Percentiles rank a stretch among this genome's conserved stretches.
Evolutionary conservation across 2,113 vertebrate species (phyloP).

Genomic region (Tachysurus fulvidraco): DNA sequence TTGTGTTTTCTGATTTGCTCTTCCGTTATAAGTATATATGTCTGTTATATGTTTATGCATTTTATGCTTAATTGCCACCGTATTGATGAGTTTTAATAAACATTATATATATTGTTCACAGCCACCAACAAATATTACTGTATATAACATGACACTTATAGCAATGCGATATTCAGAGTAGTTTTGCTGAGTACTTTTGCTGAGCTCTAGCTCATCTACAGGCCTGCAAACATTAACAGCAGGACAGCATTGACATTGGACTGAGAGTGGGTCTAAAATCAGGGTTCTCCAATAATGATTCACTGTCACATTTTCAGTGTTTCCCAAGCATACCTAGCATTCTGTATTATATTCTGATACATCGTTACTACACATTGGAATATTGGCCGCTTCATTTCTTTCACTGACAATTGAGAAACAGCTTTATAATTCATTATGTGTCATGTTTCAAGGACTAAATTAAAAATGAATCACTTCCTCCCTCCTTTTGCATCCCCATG

Average conservation of each 20-base stretch:
- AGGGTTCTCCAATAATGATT: background rate
- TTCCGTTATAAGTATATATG: background rate
- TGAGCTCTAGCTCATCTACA: background rate
- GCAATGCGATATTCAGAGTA: background rate
- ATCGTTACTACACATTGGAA: background rate
- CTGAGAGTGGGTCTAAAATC: background rate
- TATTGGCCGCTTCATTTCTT: background rate
- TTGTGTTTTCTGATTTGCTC: background rate
- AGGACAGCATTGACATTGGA: background rate
- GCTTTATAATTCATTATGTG: background rate
- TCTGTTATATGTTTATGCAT: background rate
- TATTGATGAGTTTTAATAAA: background rate
- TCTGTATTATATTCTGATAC: background rate
- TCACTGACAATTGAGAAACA: background rate
- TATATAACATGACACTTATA: background rate
- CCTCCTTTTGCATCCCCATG: background rate
- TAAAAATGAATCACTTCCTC: slow-evolving; percentile 38
- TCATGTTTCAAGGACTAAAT: slow-evolving; percentile 25
- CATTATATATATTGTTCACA: background rate
- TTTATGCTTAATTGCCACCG: background rate
- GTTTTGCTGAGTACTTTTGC: background rate
- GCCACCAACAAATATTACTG: background rate
- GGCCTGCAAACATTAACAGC: background rate
- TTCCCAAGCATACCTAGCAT: background rate
- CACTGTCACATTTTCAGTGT: background rate